phyloP scores from a whole-genome alignment of 64 coral and sea anemone genomes.

The Acropora yongei region DNA sequence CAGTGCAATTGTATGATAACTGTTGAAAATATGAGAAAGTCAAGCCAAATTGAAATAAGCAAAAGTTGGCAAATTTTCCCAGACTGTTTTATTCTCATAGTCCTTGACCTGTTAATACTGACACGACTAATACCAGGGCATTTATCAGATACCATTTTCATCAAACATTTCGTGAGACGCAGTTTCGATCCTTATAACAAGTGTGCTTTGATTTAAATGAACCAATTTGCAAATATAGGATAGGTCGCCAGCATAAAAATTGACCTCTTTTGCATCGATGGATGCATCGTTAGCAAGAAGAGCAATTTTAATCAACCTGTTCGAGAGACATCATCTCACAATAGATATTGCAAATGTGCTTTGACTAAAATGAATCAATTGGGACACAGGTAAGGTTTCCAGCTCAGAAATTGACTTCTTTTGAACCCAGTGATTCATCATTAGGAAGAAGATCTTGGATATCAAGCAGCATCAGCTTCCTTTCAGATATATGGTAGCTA shows the following conservation, averaged over 20 bases:
- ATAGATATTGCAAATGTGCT: conserved; percentile 29
- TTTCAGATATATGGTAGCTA: conserved; percentile 35
- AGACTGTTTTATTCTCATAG: conserved; percentile 20
- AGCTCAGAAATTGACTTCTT: conserved; percentile 13
- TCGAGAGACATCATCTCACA: conserved; percentile 39
- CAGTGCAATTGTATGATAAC: conserved; percentile 21
- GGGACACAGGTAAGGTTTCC: neutral
- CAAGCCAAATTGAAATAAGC: conserved; percentile 2
- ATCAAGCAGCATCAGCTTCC: conserved; percentile 66
- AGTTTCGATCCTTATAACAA: conserved; percentile 11
- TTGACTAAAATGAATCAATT: conserved; percentile 27
- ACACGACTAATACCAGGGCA: conserved; percentile 14
- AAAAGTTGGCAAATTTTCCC: conserved; percentile 25
- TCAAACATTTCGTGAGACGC: conserved; percentile 23
- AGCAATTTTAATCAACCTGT: conserved; percentile 25
- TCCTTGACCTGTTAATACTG: neutral
- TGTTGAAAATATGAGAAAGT: conserved; percentile 16
- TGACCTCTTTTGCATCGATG: neutral
- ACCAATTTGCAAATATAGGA: conserved; percentile 2
- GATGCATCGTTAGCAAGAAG: conserved; percentile 11
- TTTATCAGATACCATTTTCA: conserved; percentile 23
- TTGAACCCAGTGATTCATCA: conserved; percentile 8
- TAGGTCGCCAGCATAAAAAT: conserved; percentile 13
- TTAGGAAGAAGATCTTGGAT: conserved; percentile 34
- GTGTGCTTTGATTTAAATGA: conserved; percentile 17